A percentile compares a stretch with the other conserved stretches of the same genome.
Conservation (phyloP, 2,797 vertebrate species). For the Danio albolineatus region DNA sequence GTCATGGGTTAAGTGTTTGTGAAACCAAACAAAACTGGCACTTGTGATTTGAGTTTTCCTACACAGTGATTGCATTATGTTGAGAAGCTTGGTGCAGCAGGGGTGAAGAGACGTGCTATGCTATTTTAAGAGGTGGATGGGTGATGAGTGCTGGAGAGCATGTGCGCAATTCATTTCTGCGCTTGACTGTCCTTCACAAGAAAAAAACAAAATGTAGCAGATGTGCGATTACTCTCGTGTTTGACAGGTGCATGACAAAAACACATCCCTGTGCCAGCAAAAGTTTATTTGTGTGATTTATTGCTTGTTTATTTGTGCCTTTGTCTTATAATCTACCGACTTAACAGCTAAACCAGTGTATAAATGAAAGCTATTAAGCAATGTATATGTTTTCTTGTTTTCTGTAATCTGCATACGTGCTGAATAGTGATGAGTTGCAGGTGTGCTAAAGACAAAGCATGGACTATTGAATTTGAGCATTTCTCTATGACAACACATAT, state of each 20-base stretch:
- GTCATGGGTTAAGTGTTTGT: slow-evolving; percentile 46
- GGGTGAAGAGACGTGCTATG: slow-evolving; percentile 9
- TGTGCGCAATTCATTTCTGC: slow-evolving; percentile 18
- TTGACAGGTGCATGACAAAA: slow-evolving; percentile 34
- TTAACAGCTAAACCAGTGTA: background rate
- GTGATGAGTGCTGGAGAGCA: slow-evolving; percentile 18
- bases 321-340: background rate
- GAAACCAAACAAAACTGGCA: slow-evolving; percentile 51
- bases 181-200: slow-evolving; percentile 34
- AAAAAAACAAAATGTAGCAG: slow-evolving; percentile 23
- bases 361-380: background rate
- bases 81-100: slow-evolving; percentile 37
- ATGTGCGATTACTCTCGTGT: slow-evolving; percentile 24
- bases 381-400: background rate
- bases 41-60: slow-evolving; percentile 48
- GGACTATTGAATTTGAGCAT: no score
- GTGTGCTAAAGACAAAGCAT: background rate
- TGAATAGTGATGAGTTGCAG: background rate
- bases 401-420: background rate
- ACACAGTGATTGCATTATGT: slow-evolving; percentile 52
- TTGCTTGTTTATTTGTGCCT: background rate
- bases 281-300: slow-evolving; percentile 16
- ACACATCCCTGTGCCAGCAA: background rate
- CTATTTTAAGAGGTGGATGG: slow-evolving; percentile 37
- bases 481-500: no score